These are phyloP conservation scores for Acrobasis suavella DNA, from an alignment of 2,888 invertebrate species.

Conservation along the genomic window DNA sequence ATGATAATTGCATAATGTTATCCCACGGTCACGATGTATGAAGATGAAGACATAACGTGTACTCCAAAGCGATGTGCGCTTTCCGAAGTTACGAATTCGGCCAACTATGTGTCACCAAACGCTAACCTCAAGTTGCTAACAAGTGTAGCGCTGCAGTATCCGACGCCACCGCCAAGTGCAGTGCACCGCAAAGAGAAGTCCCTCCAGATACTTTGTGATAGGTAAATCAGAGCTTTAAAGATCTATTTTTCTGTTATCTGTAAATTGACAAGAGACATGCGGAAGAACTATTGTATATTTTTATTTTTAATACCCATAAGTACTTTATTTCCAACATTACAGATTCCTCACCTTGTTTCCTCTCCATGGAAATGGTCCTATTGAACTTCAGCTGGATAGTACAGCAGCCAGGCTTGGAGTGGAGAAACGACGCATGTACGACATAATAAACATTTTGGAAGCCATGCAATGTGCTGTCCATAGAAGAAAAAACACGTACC, in stretches of 20 bases:
- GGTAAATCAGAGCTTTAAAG: slow-evolving; percentile 52
- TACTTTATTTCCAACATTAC: slow-evolving; percentile 34
- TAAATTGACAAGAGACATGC: too few relatives aligned
- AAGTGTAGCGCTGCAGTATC: slow-evolving; percentile 83
- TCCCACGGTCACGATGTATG: slow-evolving; percentile 78
- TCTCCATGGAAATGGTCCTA: slow-evolving; percentile 71
- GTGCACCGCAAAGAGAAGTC: slow-evolving; percentile 83
- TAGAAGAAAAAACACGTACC: slow-evolving; percentile 85
- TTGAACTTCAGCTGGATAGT: slow-evolving; percentile 84
- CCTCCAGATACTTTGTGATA: slow-evolving; percentile 83
- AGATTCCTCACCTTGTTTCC: slow-evolving; percentile 83
- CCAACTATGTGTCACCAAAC: slow-evolving; percentile 83
- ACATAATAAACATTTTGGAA: slow-evolving; percentile 88
- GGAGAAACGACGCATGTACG: slow-evolving; percentile 87
- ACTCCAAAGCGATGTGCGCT: slow-evolving; percentile 80
- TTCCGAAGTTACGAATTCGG: slow-evolving; percentile 80
- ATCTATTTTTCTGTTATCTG: too few relatives aligned
- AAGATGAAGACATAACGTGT: slow-evolving; percentile 76
- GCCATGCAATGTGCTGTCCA: slow-evolving; percentile 87
- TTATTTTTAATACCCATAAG: too few relatives aligned
- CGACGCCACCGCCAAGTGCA: slow-evolving; percentile 76
- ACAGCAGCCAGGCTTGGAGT: slow-evolving; percentile 84
- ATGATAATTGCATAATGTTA: slow-evolving; percentile 74
- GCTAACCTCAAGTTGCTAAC: slow-evolving; percentile 86
- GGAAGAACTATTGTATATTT: too few relatives aligned